phyloP scores from a whole-genome alignment of 1,140 invertebrate genomes.

The Cheumatopsyche charites region DNA sequence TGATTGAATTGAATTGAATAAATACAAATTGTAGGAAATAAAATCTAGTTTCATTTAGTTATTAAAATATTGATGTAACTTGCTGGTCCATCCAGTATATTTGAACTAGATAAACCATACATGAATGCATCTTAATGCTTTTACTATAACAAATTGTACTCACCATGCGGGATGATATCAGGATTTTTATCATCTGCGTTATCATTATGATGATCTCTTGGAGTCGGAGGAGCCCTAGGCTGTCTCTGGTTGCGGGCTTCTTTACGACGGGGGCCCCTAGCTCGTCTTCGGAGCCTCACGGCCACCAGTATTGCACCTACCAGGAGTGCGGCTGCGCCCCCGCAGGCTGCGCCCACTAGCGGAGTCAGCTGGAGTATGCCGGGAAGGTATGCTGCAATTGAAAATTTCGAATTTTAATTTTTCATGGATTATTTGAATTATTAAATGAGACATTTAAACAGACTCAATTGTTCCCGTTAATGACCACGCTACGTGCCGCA shows the following conservation, averaged over 20 bases:
- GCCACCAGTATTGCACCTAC: constrained; percentile 71
- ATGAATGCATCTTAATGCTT: background rate
- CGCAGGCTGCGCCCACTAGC: constrained; percentile 69
- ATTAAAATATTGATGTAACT: too few species aligned
- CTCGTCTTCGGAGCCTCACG: constrained; percentile 65
- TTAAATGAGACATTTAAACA: too few species aligned
- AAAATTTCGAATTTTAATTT: too few species aligned
- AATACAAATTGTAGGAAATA: too few species aligned
- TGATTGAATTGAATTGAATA: too few species aligned
- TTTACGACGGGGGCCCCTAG: constrained; percentile 62
- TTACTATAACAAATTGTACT: constrained; percentile 38
- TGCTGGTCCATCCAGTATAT: too few species aligned
- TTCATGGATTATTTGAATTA: too few species aligned
- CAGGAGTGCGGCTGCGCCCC: constrained; percentile 69
- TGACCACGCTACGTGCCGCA: too few species aligned
- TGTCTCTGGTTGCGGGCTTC: constrained; percentile 59
- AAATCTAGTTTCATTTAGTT: too few species aligned
- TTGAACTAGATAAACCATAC: background rate
- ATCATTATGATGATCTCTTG: constrained; percentile 62
- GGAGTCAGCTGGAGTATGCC: constrained; percentile 68
- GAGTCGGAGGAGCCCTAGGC: constrained; percentile 63
- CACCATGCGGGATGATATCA: constrained; percentile 73
- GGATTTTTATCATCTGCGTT: constrained; percentile 75
- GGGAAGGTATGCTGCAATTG: constrained; percentile 40
- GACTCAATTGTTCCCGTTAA: too few species aligned